These are phyloP conservation scores for Thereva nobilitata DNA, from an alignment of 2,888 invertebrate genomes.

Conservation along the genomic window DNA sequence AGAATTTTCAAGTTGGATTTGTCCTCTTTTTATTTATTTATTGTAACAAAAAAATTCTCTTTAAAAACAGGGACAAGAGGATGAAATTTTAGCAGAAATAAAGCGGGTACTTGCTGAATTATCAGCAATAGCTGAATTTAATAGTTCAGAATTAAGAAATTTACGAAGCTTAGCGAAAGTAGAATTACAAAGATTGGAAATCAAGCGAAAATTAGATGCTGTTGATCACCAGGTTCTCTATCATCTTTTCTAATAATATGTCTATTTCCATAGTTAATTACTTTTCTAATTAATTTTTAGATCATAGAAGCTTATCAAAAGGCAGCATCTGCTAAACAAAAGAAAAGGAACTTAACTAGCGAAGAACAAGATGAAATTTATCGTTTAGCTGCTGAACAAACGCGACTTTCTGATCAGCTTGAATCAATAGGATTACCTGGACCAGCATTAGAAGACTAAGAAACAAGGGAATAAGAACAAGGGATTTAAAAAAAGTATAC, in stretches of 20 bases:
- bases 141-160: conserved; percentile 72
- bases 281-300: conserved; percentile 46
- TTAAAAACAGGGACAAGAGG: conserved; percentile 64
- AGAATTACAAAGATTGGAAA: conserved; percentile 76
- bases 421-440: conserved; percentile 47
- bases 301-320: conserved; percentile 85
- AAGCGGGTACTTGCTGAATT: conserved; percentile 85
- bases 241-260: conserved; percentile 9
- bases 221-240: conserved; percentile 68
- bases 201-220: conserved; percentile 74
- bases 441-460: conserved; percentile 34
- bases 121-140: conserved; percentile 76
- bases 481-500: no score
- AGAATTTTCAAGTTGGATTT: no score
- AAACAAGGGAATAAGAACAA: background rate
- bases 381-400: conserved; percentile 71
- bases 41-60: background rate
- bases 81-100: conserved; percentile 87
- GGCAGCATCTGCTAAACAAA: conserved; percentile 76
- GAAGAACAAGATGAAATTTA: conserved; percentile 82
- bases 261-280: background rate
- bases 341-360: conserved; percentile 75
- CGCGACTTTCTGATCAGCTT: conserved; percentile 53
- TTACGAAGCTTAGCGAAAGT: conserved; percentile 74
- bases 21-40: conserved; percentile 48